Evolutionary conservation across 2,888 invertebrate genomes (phyloP).

Genomic region (Latheticus oryzae): DNA sequence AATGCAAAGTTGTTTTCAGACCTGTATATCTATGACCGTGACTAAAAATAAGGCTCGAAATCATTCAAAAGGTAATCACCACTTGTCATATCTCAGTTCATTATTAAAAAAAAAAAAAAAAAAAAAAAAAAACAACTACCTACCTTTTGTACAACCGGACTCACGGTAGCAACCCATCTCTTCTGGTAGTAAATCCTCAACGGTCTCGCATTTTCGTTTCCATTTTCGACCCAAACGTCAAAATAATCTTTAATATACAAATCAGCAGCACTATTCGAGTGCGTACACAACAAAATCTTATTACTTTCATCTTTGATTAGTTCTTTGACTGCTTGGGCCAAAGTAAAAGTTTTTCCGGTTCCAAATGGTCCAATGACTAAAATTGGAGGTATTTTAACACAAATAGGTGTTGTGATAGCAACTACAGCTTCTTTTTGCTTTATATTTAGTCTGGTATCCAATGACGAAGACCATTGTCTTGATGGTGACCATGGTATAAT

Average conservation of each 20-base stretch:
- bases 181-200: slow-evolving; percentile 84
- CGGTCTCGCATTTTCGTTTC: slow-evolving; percentile 75
- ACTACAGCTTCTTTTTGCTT: slow-evolving; percentile 84
- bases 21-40: too few relatives aligned
- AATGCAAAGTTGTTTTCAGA: too few relatives aligned
- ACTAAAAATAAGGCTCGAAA: too few relatives aligned
- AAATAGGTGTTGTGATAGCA: slow-evolving; percentile 77
- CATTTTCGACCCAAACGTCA: slow-evolving; percentile 78
- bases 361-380: slow-evolving; percentile 83
- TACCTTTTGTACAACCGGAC: slow-evolving; percentile 76
- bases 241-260: slow-evolving; percentile 87
- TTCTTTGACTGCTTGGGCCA: slow-evolving; percentile 79
- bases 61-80: too few relatives aligned
- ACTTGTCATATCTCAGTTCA: slow-evolving; percentile 26
- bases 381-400: slow-evolving; percentile 75
- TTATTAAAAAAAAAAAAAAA: too few relatives aligned
- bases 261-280: slow-evolving; percentile 89
- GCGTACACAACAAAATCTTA: slow-evolving; percentile 84
- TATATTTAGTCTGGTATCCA: slow-evolving; percentile 76
- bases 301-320: slow-evolving; percentile 73
- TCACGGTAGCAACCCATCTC: slow-evolving; percentile 83
- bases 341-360: slow-evolving; percentile 88
- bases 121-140: too few relatives aligned
- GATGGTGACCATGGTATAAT: slow-evolving; percentile 77
- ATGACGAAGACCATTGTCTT: slow-evolving; percentile 74